phyloP scores from a whole-genome alignment of 1,140 invertebrate genomes.

The Babylonia areolata region DNA sequence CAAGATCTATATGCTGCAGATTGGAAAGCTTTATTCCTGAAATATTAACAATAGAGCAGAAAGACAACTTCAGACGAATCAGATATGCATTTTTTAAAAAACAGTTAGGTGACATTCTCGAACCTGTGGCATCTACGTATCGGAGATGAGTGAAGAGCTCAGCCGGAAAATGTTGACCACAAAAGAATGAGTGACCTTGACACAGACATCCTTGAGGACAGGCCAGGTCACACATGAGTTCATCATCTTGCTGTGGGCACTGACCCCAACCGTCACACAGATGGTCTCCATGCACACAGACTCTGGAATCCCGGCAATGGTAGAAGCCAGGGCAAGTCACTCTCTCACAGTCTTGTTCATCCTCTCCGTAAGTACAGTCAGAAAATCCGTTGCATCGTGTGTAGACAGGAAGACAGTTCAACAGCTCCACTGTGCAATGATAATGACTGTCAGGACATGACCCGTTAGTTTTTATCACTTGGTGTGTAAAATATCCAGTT shows the following conservation, averaged over 20 bases:
- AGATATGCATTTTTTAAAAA: not conserved
- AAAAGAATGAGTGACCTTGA: not conserved
- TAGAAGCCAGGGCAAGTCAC: not conserved
- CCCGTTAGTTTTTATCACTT: not conserved
- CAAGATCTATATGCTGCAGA: not conserved
- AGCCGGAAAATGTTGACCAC: not conserved
- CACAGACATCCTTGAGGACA: conserved; percentile 18
- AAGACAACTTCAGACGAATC: not conserved
- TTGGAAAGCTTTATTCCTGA: not conserved
- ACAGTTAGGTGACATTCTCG: not conserved
- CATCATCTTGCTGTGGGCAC: conserved; percentile 28
- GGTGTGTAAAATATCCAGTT: not conserved
- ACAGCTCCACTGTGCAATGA: not conserved
- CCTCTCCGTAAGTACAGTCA: conserved; percentile 3
- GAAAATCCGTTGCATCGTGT: not conserved
- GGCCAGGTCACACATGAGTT: not conserved
- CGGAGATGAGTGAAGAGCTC: not conserved
- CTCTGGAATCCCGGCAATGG: not conserved
- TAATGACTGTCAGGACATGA: conserved; percentile 17
- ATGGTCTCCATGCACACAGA: not conserved
- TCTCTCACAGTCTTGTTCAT: conserved; percentile 11
- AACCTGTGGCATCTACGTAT: not conserved
- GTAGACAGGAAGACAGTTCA: conserved; percentile 17
- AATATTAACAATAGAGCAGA: not conserved
- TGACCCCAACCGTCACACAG: conserved; percentile 20